phyloP scores from a whole-genome alignment of 2,113 vertebrate genomes.

The Colaptes auratus region DNA sequence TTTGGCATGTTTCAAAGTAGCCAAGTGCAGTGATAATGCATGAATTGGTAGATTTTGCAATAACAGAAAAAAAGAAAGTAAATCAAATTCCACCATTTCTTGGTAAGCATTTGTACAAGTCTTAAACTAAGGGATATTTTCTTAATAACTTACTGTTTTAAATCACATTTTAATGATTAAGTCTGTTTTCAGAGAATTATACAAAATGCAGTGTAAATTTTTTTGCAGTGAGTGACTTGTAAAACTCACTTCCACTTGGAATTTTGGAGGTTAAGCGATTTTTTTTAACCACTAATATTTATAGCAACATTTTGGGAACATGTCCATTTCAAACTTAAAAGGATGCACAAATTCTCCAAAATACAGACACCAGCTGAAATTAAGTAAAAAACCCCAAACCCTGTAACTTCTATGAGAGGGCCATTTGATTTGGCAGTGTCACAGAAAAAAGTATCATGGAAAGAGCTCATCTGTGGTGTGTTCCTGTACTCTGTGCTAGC shows the following conservation, averaged over 20 bases:
- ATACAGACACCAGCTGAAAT: not conserved
- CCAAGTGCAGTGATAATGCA: not conserved
- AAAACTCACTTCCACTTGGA: not conserved
- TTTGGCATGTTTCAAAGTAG: not conserved
- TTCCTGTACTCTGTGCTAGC: not conserved
- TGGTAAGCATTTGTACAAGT: not conserved
- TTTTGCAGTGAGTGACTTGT: not conserved
- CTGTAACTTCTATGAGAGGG: not conserved
- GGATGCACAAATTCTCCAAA: not conserved
- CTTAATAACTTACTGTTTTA: not conserved
- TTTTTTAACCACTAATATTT: not conserved
- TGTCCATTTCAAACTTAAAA: not conserved
- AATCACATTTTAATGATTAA: not conserved
- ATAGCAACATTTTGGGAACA: not conserved
- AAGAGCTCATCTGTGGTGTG: rapidly evolving
- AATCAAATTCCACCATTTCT: not conserved
- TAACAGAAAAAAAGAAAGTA: not conserved
- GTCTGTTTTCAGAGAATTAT: not conserved
- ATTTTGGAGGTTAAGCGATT: not conserved
- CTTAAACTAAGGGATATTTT: not conserved
- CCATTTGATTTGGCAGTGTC: not conserved
- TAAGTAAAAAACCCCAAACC: not conserved
- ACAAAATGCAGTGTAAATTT: not conserved
- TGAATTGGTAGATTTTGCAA: not conserved
- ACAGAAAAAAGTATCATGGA: not conserved